These are phyloP conservation scores for Bombus haemorrhoidalis DNA, from an alignment of 1,140 invertebrate species.

Conservation along the genomic window DNA sequence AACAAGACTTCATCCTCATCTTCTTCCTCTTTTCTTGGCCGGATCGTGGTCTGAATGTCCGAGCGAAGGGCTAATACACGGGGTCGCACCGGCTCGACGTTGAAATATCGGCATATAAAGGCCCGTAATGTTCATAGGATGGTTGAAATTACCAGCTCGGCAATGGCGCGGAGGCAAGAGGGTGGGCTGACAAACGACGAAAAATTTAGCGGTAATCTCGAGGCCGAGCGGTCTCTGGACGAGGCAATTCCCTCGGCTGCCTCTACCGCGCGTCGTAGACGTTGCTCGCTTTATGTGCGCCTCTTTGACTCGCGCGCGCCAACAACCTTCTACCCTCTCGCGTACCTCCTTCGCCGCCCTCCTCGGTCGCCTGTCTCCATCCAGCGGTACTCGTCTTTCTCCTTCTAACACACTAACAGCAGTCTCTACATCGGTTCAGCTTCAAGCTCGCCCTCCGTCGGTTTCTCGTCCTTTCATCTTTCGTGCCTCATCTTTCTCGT, in stretches of 20 bases:
- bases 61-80: constrained; percentile 5
- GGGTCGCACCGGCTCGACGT: constrained; percentile 2
- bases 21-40: constrained; percentile 19
- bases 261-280: constrained; percentile 46
- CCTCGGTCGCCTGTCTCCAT: not conserved
- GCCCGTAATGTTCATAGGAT: constrained; percentile 37
- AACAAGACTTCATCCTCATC: constrained; percentile 9
- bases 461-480: constrained; percentile 71
- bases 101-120: constrained; percentile 62
- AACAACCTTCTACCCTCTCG: constrained; percentile 48
- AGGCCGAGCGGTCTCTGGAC: constrained; percentile 50
- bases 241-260: constrained; percentile 69
- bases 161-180: constrained; percentile 21
- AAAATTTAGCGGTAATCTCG: constrained; percentile 77
- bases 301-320: constrained; percentile 70
- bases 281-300: constrained; percentile 75
- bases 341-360: constrained; percentile 17
- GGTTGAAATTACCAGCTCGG: constrained; percentile 53
- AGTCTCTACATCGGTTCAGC: not conserved
- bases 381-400: not conserved
- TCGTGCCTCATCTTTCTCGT: constrained; percentile 70
- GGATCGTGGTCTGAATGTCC: constrained; percentile 26
- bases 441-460: not conserved
- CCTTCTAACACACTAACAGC: not conserved
- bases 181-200: constrained; percentile 62